Percentiles rank a stretch among this genome's conserved stretches.
Conservation (phyloP, 2,113 vertebrate genomes). For the Pteropus alecto region DNA sequence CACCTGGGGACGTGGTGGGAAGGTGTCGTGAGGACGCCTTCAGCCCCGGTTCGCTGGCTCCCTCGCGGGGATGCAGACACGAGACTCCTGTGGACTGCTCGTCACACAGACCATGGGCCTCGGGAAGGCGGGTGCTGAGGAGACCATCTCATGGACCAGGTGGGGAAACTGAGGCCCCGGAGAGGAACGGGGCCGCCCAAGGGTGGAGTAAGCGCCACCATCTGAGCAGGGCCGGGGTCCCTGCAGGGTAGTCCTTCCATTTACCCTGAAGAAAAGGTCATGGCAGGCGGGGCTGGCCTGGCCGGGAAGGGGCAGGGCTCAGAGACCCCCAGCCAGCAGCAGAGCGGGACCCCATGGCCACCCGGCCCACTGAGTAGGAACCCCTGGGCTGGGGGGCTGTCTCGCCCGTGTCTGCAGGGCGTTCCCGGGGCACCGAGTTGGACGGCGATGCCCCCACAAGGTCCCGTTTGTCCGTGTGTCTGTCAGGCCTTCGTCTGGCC, state of each 20-base stretch:
- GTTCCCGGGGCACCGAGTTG: not conserved
- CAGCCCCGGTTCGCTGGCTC: fast-evolving
- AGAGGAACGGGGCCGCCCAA: not conserved
- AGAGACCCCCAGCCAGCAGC: not conserved
- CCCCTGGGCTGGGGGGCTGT: not conserved
- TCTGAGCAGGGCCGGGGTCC: not conserved
- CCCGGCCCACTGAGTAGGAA: not conserved
- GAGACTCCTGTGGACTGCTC: fast-evolving
- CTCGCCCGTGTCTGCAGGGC: not conserved
- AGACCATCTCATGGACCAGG: not conserved
- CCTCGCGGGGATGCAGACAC: not conserved
- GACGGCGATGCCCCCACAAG: fast-evolving
- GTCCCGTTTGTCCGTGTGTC: not conserved
- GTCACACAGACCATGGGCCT: not conserved
- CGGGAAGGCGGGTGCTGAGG: not conserved
- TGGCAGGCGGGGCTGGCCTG: not conserved
- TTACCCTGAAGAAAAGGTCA: not conserved
- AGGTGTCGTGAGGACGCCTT: not conserved
- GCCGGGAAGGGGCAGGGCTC: not conserved
- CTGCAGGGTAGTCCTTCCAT: fast-evolving
- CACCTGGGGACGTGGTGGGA: not conserved
- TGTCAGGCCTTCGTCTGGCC: not conserved
- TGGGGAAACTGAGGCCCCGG: not conserved
- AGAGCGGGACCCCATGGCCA: not conserved
- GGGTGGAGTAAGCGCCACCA: not conserved